Evolutionary conservation across 2,797 vertebrate genomes (phyloP).

Genomic region (Babyrousa celebensis): DNA sequence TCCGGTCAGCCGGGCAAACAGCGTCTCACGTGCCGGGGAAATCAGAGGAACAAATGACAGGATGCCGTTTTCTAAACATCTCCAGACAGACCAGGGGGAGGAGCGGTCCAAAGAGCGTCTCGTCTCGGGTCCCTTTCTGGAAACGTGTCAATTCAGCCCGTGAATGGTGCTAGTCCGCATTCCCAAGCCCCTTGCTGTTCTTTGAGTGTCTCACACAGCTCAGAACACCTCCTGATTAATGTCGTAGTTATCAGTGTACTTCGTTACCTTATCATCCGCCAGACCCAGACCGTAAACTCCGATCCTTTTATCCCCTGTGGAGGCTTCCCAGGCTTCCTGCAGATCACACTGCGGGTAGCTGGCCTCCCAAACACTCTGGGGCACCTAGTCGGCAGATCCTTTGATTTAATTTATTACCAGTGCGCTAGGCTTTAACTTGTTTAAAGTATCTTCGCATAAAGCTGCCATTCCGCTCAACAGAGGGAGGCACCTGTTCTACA

Average conservation of each 20-base stretch:
- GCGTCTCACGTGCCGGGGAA: not conserved
- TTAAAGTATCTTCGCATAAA: not conserved
- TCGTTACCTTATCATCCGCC: slow-evolving; percentile 7
- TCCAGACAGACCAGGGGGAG: not conserved
- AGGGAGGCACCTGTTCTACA: not conserved
- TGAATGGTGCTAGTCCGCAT: not conserved
- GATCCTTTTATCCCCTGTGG: not conserved
- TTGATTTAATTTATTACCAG: slow-evolving; percentile 18
- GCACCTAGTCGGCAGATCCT: not conserved
- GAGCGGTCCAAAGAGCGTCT: not conserved
- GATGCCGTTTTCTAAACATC: not conserved
- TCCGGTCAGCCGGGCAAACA: rapidly evolving
- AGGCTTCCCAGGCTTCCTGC: not conserved
- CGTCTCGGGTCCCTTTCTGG: not conserved
- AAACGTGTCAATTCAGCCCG: not conserved
- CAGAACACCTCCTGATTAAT: not conserved
- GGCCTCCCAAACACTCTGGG: not conserved
- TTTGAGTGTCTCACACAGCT: not conserved
- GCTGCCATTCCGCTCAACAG: not conserved
- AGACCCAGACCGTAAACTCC: slow-evolving; percentile 19
- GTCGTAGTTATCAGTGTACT: not conserved
- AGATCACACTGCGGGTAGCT: not conserved
- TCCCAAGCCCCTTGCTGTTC: not conserved
- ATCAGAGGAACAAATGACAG: not conserved
- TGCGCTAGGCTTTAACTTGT: not conserved